Evolutionary conservation across 2,113 vertebrate species (phyloP).

Genomic region (Oxyura jamaicensis): DNA sequence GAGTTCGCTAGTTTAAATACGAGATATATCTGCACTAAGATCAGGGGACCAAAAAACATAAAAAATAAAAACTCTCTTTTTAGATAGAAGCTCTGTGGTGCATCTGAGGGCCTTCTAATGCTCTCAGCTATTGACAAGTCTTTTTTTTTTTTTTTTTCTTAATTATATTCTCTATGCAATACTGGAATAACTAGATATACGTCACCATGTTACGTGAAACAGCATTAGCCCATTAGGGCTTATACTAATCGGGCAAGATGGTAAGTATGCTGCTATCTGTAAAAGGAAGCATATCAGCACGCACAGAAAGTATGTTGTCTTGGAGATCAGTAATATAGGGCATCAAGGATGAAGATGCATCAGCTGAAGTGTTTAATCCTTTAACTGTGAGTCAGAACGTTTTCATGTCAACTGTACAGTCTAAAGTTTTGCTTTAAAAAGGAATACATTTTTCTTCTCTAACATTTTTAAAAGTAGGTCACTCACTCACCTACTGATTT

Average conservation of each 20-base stretch:
- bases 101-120: background rate
- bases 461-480: background rate
- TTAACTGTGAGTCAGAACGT: constrained; percentile 38
- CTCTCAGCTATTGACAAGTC: background rate
- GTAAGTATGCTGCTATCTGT: constrained; percentile 13
- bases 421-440: constrained; percentile 22
- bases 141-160: constrained; percentile 19
- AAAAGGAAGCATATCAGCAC: constrained; percentile 14
- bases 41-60: no score
- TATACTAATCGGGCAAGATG: background rate
- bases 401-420: constrained; percentile 15
- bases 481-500: background rate
- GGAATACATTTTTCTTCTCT: background rate
- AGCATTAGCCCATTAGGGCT: constrained; percentile 21
- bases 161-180: constrained; percentile 32
- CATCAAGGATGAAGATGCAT: constrained; percentile 37
- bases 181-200: constrained; percentile 19
- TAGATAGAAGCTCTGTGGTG: background rate
- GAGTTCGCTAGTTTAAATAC: background rate
- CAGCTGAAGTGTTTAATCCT: constrained; percentile 46
- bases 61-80: background rate
- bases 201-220: constrained; percentile 42
- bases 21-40: background rate
- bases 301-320: constrained; percentile 41
- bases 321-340: constrained; percentile 47